A percentile compares a stretch with the other conserved stretches of the same genome.
Evolutionary conservation across 2,888 invertebrate genomes (phyloP).

Genomic region (Cheilosia urbana): DNA sequence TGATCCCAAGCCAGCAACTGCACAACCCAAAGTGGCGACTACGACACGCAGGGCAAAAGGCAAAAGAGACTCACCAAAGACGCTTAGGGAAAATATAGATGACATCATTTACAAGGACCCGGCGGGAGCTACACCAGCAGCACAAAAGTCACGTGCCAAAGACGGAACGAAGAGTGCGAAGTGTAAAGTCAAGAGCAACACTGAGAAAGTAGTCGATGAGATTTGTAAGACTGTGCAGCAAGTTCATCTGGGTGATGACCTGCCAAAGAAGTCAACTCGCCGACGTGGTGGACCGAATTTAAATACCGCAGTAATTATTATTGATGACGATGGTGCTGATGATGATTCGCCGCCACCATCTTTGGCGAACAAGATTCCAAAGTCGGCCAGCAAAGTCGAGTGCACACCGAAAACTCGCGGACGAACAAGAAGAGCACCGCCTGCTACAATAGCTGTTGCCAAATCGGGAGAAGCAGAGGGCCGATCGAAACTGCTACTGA

Average conservation of each 20-base stretch:
- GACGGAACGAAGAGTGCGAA: neutral
- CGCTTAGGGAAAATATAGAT: constrained; percentile 50
- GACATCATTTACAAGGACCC: constrained; percentile 56
- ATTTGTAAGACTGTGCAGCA: constrained; percentile 50
- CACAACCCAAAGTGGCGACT: neutral
- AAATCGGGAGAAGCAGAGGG: constrained; percentile 33
- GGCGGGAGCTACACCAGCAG: neutral
- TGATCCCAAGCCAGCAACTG: neutral
- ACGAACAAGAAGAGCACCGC: constrained; percentile 19
- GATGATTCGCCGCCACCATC: constrained; percentile 54
- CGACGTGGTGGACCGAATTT: constrained; percentile 34
- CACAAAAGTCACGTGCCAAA: constrained; percentile 13
- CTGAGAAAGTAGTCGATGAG: constrained; percentile 20
- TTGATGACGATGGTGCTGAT: constrained; percentile 50
- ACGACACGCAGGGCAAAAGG: constrained; percentile 1
- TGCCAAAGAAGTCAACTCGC: constrained; percentile 22
- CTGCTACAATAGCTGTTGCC: constrained; percentile 27
- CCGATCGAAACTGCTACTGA: constrained; percentile 35
- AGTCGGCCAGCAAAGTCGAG: constrained; percentile 45
- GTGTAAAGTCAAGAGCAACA: neutral
- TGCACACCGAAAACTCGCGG: constrained; percentile 55
- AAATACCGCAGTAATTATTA: constrained; percentile 54
- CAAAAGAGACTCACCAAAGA: constrained; percentile 49
- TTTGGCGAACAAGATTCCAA: constrained; percentile 24
- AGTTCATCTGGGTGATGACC: constrained; percentile 33